phyloP scores from a whole-genome alignment of 2,888 invertebrate species.

The Diaprepes abbreviatus region DNA sequence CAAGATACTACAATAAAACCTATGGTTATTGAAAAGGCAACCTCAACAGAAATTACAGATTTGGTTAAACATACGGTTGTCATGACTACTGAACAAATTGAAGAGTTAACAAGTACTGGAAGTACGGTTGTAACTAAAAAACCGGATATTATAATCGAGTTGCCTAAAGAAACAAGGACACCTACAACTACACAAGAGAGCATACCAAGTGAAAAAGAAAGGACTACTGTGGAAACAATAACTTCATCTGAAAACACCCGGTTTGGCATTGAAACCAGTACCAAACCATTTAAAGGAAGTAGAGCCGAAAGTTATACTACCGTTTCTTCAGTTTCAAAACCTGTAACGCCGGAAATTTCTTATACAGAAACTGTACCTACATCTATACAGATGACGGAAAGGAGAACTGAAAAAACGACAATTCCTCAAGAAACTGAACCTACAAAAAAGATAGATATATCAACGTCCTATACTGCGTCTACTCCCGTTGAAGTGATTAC shows the following conservation, averaged over 20 bases:
- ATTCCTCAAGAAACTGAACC: too few species aligned
- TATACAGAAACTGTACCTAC: not conserved
- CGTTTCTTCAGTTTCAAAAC: too few species aligned
- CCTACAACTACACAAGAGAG: slow-evolving; percentile 12
- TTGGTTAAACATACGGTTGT: slow-evolving; percentile 25
- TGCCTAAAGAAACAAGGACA: not conserved
- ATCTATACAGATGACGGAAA: not conserved
- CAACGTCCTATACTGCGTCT: too few species aligned
- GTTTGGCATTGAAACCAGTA: too few species aligned
- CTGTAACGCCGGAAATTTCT: too few species aligned
- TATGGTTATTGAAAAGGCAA: not conserved
- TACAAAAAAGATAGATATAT: not conserved
- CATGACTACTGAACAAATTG: slow-evolving; percentile 38
- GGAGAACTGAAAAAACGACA: not conserved
- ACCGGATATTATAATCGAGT: not conserved
- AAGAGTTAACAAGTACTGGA: slow-evolving; percentile 43
- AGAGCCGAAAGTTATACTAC: too few species aligned
- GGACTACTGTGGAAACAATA: not conserved
- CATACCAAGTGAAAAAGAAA: not conserved
- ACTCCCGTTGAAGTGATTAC: too few species aligned
- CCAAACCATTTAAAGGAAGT: too few species aligned
- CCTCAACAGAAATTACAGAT: not conserved
- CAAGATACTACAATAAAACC: not conserved
- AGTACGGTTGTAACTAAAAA: slow-evolving; percentile 28
- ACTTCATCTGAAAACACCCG: too few species aligned